phyloP scores from a whole-genome alignment of 1,140 invertebrate species.

The Ganaspis sp. region DNA sequence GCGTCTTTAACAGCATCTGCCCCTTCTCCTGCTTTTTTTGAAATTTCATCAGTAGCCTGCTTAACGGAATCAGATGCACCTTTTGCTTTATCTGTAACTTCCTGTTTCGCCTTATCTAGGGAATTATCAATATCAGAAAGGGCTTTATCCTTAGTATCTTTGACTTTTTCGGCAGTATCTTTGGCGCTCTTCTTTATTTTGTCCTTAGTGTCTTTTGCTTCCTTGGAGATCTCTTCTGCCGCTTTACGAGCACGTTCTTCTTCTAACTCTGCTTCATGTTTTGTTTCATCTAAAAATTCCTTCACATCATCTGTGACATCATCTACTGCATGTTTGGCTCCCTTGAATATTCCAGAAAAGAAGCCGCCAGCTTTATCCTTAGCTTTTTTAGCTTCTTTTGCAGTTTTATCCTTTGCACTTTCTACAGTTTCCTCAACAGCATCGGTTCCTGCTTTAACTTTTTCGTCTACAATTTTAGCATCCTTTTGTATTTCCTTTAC shows the following conservation, averaged over 20 bases:
- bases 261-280: conserved; percentile 61
- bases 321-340: conserved; percentile 64
- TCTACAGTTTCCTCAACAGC: background rate
- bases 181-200: conserved; percentile 18
- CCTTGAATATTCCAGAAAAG: conserved; percentile 58
- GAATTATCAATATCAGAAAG: too few relatives aligned
- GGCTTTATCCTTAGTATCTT: too few relatives aligned
- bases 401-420: conserved; percentile 36
- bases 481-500: conserved; percentile 54
- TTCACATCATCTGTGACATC: conserved; percentile 63
- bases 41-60: too few relatives aligned
- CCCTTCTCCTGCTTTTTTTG: too few relatives aligned
- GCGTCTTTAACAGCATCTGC: too few relatives aligned
- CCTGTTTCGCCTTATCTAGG: too few relatives aligned
- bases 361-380: conserved; percentile 55
- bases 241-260: conserved; percentile 44
- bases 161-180: background rate
- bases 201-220: conserved; percentile 31
- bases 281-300: conserved; percentile 57
- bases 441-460: background rate
- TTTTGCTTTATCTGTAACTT: too few relatives aligned
- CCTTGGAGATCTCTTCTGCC: background rate
- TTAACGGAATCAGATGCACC: too few relatives aligned
- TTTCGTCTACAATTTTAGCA: background rate
- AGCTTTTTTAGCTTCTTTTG: conserved; percentile 58